A percentile compares a stretch with the other conserved stretches of the same genome.
phyloP scores from a whole-genome alignment of 1,140 invertebrate species.

The Lasaia peninsularis region DNA sequence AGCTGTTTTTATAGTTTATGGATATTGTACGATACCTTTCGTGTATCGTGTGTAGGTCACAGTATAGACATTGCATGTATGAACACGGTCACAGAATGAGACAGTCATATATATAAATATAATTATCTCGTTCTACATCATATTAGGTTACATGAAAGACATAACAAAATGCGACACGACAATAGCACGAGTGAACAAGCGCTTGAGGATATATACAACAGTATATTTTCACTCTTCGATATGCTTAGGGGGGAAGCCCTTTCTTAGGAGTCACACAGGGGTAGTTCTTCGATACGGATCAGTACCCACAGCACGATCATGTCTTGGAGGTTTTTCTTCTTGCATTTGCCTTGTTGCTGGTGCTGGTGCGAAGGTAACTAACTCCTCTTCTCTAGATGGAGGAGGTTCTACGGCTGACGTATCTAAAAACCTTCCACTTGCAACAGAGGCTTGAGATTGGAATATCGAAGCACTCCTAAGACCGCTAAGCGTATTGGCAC shows the following conservation, averaged over 20 bases:
- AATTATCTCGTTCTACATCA: too few relatives aligned
- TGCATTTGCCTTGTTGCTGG: slow-evolving; percentile 36
- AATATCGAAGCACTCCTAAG: slow-evolving; percentile 70
- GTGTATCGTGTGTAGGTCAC: too few relatives aligned
- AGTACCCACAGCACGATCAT: slow-evolving; percentile 63
- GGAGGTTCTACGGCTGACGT: slow-evolving; percentile 60
- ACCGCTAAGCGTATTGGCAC: slow-evolving; percentile 65
- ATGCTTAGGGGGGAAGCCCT: slow-evolving; percentile 57
- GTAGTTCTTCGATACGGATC: slow-evolving; percentile 65
- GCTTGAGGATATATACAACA: slow-evolving; percentile 5
- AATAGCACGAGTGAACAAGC: too few relatives aligned
- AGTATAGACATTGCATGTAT: too few relatives aligned
- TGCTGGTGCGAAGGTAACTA: slow-evolving; percentile 63
- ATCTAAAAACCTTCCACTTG: slow-evolving; percentile 63
- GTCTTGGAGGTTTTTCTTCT: slow-evolving; percentile 44
- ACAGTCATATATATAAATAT: too few relatives aligned
- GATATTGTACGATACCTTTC: too few relatives aligned
- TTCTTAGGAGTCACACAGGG: slow-evolving; percentile 57
- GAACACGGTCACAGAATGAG: too few relatives aligned
- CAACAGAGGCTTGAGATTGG: slow-evolving; percentile 64
- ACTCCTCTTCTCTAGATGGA: slow-evolving; percentile 61
- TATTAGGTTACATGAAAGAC: too few relatives aligned
- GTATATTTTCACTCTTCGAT: slow-evolving; percentile 61
- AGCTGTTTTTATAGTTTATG: too few relatives aligned
- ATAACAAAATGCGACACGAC: too few relatives aligned